Conservation (phyloP, 92 coral and sea anemone genomes). For the Zoanthus gigantus region DNA sequence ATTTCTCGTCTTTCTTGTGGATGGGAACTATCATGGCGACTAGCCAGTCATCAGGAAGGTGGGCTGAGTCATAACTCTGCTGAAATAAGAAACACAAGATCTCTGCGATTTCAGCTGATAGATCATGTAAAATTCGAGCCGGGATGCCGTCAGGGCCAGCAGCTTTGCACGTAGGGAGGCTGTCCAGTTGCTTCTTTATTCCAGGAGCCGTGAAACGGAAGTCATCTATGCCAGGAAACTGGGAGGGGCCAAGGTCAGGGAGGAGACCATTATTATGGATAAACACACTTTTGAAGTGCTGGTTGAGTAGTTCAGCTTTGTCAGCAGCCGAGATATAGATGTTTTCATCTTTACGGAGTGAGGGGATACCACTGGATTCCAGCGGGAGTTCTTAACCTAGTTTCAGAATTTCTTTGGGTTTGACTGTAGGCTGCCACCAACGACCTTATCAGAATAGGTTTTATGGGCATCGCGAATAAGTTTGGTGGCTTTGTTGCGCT, state of each 20-base stretch:
- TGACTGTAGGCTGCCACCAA: slow-evolving; percentile 51
- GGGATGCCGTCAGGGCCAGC: slow-evolving; percentile 38
- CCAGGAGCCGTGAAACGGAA: slow-evolving; percentile 6
- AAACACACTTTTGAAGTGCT: slow-evolving; percentile 28
- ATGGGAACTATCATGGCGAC: slow-evolving; percentile 26
- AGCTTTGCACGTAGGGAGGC: slow-evolving; percentile 24
- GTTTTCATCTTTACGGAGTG: slow-evolving; percentile 22
- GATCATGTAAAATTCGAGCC: slow-evolving; percentile 8
- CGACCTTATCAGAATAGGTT: slow-evolving; percentile 44
- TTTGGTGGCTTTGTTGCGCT: slow-evolving; percentile 29
- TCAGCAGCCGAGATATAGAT: slow-evolving; percentile 27
- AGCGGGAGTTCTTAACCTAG: slow-evolving; percentile 35
- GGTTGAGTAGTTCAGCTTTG: slow-evolving; percentile 57
- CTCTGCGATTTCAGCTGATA: slow-evolving; percentile 3
- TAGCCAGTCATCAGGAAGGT: slow-evolving; percentile 28
- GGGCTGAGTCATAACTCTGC: slow-evolving; percentile 22
- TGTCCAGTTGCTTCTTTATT: slow-evolving; percentile 7
- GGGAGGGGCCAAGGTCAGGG: background rate
- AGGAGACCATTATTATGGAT: background rate
- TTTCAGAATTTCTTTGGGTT: slow-evolving; percentile 51
- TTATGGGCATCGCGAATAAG: slow-evolving; percentile 60
- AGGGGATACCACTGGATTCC: slow-evolving; percentile 57
- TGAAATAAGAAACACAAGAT: slow-evolving; percentile 25
- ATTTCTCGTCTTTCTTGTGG: slow-evolving; percentile 37
- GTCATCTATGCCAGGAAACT: slow-evolving; percentile 2